Conservation (phyloP, 2,797 vertebrate genomes). For the Rhynchonycteris naso region DNA sequence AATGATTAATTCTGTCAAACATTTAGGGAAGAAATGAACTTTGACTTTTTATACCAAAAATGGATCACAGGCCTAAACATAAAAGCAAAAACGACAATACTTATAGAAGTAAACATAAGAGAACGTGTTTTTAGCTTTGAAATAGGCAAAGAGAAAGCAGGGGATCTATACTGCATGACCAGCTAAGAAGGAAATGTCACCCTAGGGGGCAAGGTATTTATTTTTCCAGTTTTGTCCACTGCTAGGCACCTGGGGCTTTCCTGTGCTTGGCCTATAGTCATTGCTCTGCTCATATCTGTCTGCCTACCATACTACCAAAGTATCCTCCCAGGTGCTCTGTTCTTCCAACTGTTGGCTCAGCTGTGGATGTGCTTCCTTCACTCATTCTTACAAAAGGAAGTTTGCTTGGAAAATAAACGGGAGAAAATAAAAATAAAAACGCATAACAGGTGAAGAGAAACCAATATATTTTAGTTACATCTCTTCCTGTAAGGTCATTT, state of each 20-base stretch:
- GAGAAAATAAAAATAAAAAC: slow-evolving; percentile 44
- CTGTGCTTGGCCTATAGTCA: no score
- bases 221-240: no score
- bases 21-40: neutral
- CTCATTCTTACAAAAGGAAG: slow-evolving; percentile 10
- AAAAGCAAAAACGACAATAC: neutral
- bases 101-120: neutral
- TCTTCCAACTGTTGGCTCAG: neutral
- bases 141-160: neutral
- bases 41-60: neutral
- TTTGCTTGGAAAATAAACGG: slow-evolving; percentile 4
- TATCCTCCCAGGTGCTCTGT: neutral
- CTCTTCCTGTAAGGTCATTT: neutral
- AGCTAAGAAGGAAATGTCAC: no score
- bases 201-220: no score
- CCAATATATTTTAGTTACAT: neutral
- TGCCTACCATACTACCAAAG: neutral
- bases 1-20: neutral
- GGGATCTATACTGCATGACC: no score
- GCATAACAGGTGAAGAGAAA: neutral
- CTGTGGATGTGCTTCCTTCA: neutral
- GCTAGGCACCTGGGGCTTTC: no score
- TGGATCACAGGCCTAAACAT: neutral
- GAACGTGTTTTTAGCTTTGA: neutral
- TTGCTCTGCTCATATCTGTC: no score